phyloP scores from a whole-genome alignment of 2,797 vertebrate genomes.

The Macropodus opercularis region DNA sequence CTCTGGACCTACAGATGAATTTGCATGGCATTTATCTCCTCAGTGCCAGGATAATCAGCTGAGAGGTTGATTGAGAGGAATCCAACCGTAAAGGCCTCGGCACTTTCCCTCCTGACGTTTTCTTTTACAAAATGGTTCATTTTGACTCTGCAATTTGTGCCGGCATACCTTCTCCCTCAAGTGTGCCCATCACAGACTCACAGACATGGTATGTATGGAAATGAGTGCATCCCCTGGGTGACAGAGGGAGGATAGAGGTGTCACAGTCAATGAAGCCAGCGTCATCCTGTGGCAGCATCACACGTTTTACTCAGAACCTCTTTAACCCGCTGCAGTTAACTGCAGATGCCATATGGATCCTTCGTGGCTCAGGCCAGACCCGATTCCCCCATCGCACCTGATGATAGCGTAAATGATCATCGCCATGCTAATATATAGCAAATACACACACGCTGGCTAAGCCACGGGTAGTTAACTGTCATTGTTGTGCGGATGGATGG shows the following conservation, averaged over 20 bases:
- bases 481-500: conserved; percentile 72
- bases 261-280: conserved; percentile 68
- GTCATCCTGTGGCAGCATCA: conserved; percentile 47
- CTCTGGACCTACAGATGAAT: conserved; percentile 62
- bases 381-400: conserved; percentile 27
- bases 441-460: conserved; percentile 57
- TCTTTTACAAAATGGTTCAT: conserved; percentile 54
- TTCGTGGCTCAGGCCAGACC: conserved; percentile 40
- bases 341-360: conserved; percentile 65
- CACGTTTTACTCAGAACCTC: conserved; percentile 54
- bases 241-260: conserved; percentile 65
- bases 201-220: conserved; percentile 66
- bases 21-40: conserved; percentile 70
- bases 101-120: conserved; percentile 48
- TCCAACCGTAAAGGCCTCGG: conserved; percentile 50
- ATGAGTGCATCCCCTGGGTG: conserved; percentile 61
- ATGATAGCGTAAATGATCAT: conserved; percentile 62
- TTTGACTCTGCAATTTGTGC: conserved; percentile 63
- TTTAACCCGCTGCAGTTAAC: conserved; percentile 67
- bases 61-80: conserved; percentile 69
- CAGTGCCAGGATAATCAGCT: conserved; percentile 64
- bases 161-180: conserved; percentile 53
- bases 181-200: conserved; percentile 50
- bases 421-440: conserved; percentile 62
- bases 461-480: conserved; percentile 76